These are phyloP conservation scores for Druon quercuslanigerum DNA, from an alignment of 1,140 invertebrate genomes.

Conservation along the genomic window DNA sequence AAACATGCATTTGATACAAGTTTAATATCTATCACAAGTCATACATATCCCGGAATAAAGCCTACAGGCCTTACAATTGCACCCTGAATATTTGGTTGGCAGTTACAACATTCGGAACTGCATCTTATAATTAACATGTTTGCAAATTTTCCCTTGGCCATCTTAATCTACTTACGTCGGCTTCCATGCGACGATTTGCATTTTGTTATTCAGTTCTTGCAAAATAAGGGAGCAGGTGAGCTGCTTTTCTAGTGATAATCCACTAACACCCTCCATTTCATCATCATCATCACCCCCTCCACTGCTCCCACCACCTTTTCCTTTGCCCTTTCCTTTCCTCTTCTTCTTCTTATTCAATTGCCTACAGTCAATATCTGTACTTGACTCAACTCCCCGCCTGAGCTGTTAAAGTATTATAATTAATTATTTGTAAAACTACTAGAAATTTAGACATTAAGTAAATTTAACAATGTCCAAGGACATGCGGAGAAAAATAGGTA, in stretches of 20 bases:
- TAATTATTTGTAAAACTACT: slow-evolving; percentile 14
- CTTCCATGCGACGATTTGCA: slow-evolving; percentile 82
- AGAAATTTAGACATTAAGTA: slow-evolving; percentile 24
- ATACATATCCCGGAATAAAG: no score
- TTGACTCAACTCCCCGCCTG: slow-evolving; percentile 73
- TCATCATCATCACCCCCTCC: slow-evolving; percentile 77
- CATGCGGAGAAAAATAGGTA: not conserved
- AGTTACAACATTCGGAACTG: not conserved
- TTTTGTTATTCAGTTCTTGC: slow-evolving; percentile 84
- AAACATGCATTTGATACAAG: no score
- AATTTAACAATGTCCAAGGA: no score
- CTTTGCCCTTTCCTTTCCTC: slow-evolving; percentile 75
- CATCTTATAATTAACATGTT: no score
- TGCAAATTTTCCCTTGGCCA: not conserved
- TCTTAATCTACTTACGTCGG: slow-evolving; percentile 68
- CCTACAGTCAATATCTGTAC: slow-evolving; percentile 73
- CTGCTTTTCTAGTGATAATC: slow-evolving; percentile 76
- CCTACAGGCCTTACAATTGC: not conserved
- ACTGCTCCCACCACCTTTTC: slow-evolving; percentile 66
- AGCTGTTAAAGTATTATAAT: slow-evolving; percentile 62
- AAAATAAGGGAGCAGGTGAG: slow-evolving; percentile 80
- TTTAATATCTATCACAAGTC: no score
- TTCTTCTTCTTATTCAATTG: slow-evolving; percentile 74
- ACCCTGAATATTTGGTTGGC: slow-evolving; percentile 9
- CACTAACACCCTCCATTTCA: slow-evolving; percentile 76